phyloP scores from a whole-genome alignment of 2,888 invertebrate genomes.

The Meteorus colon region DNA sequence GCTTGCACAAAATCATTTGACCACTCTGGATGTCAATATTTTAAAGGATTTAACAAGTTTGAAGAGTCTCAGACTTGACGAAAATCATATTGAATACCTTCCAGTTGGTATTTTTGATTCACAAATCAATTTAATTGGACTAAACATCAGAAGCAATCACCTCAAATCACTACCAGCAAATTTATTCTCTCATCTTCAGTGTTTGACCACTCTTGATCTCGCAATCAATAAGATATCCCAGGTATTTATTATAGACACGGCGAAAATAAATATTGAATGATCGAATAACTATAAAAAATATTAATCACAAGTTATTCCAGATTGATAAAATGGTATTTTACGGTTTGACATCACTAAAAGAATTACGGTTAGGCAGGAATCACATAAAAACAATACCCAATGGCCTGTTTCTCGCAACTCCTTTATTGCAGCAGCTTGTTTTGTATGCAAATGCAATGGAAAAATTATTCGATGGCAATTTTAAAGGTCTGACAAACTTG shows the following conservation, averaged over 20 bases:
- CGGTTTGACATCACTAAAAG: conserved; percentile 73
- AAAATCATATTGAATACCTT: conserved; percentile 78
- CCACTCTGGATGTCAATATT: conserved; percentile 76
- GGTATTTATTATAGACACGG: conserved; percentile 53
- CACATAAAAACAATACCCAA: conserved; percentile 77
- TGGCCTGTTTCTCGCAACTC: conserved; percentile 76
- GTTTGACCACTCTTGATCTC: conserved; percentile 79
- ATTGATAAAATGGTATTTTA: conserved; percentile 62
- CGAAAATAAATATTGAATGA: background rate
- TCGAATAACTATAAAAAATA: background rate
- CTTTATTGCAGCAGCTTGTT: conserved; percentile 79
- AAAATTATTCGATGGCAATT: conserved; percentile 77
- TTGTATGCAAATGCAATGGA: conserved; percentile 82
- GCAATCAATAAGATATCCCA: conserved; percentile 81
- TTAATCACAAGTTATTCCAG: conserved; percentile 49
- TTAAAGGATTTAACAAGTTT: conserved; percentile 78
- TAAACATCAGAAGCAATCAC: conserved; percentile 82
- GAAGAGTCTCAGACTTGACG: conserved; percentile 80
- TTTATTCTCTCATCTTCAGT: conserved; percentile 76
- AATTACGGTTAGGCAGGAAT: conserved; percentile 83
- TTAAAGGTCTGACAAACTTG: conserved; percentile 79
- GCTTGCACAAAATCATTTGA: conserved; percentile 80
- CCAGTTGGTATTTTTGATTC: conserved; percentile 77
- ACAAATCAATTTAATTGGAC: conserved; percentile 77
- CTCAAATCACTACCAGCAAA: conserved; percentile 77